phyloP scores from a whole-genome alignment of 2,888 invertebrate species.

The Piscicola geometra region DNA sequence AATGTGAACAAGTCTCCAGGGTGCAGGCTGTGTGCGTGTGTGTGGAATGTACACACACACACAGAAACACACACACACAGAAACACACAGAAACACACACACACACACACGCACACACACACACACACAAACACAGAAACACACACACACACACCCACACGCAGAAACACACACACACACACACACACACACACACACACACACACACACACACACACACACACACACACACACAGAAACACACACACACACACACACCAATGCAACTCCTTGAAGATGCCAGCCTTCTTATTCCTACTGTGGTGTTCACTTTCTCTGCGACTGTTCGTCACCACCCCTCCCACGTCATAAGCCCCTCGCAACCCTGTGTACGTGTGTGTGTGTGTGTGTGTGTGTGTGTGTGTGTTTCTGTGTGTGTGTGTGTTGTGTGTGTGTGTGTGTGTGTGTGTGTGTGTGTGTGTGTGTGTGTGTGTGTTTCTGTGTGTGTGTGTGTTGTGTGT shows the following conservation, averaged over 20 bases:
- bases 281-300: constrained; percentile 51
- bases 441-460: constrained; percentile 10
- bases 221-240: not conserved
- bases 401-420: too few species aligned
- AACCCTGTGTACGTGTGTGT: constrained; percentile 23
- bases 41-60: not conserved
- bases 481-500: too few species aligned
- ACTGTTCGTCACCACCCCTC: constrained; percentile 82
- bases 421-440: too few species aligned
- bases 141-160: constrained; percentile 9
- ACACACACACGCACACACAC: not conserved
- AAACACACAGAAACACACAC: not conserved
- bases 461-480: too few species aligned
- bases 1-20: constrained; percentile 90
- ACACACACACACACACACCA: constrained; percentile 52
- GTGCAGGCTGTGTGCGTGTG: constrained; percentile 62
- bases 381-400: too few species aligned
- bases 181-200: constrained; percentile 47
- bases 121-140: not conserved
- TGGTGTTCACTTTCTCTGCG: constrained; percentile 68
- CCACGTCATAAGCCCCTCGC: constrained; percentile 75
- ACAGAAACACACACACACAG: constrained; percentile 7
- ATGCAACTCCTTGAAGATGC: constrained; percentile 60
- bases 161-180: not conserved
- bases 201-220: constrained; percentile 54